These are phyloP conservation scores for Oryctolagus cuniculus DNA, from an alignment of 2,113 vertebrate species.

Conservation along the genomic window DNA sequence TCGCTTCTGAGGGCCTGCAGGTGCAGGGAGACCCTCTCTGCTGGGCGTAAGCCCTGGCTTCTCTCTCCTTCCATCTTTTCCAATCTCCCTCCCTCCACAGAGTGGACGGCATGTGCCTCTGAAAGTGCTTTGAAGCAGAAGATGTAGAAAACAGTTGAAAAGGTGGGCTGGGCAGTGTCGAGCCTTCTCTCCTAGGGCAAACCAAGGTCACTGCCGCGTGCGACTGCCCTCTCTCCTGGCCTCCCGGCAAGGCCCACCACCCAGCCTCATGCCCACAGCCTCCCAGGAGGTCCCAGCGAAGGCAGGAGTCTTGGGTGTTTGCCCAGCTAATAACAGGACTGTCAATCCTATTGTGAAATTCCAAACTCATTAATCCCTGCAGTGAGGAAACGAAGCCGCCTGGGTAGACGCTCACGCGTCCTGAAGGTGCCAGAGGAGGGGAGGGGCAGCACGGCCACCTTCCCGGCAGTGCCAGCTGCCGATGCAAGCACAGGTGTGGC, in stretches of 20 bases:
- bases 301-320: conserved; percentile 25
- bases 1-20: neutral
- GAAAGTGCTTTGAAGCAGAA: neutral
- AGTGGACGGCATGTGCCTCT: neutral
- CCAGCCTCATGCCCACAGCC: neutral
- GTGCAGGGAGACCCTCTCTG: neutral
- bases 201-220: too few species aligned
- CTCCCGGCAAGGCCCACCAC: neutral
- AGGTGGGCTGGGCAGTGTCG: accelerated
- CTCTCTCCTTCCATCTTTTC: neutral
- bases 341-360: conserved; percentile 6
- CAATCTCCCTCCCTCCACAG: neutral
- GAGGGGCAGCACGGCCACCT: neutral
- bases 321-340: conserved; percentile 64
- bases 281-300: neutral
- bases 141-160: neutral
- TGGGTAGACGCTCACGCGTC: conserved; percentile 29
- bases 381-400: conserved; percentile 42
- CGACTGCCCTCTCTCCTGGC: neutral
- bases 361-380: conserved; percentile 62
- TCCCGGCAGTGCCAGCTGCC: accelerated
- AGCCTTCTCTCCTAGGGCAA: neutral
- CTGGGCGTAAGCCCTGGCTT: neutral
- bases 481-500: too few species aligned
- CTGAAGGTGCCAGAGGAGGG: neutral